phyloP scores from a whole-genome alignment of 2,797 vertebrate species.

The Scomberomorus guttatus region DNA sequence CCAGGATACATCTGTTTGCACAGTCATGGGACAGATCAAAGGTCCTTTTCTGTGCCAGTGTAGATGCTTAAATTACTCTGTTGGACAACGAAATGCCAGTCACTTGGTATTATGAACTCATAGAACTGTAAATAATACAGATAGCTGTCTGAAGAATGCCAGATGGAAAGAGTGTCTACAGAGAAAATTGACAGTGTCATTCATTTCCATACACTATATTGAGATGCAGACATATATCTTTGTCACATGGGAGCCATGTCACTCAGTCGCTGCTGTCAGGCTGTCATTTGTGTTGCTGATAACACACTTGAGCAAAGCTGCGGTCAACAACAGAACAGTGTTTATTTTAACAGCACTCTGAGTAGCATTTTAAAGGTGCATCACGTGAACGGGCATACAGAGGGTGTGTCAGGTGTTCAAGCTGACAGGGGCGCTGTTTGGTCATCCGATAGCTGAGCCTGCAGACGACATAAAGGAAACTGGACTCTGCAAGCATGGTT shows the following conservation, averaged over 20 bases:
- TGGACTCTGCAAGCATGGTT: conserved; percentile 69
- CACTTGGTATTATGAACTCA: conserved; percentile 36
- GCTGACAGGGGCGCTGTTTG: conserved; percentile 60
- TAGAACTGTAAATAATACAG: conserved; percentile 46
- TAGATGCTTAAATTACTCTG: conserved; percentile 44
- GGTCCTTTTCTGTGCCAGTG: conserved; percentile 49
- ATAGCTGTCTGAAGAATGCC: conserved; percentile 18
- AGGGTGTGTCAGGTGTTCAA: conserved; percentile 62
- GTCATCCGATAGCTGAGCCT: conserved; percentile 74
- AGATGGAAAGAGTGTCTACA: conserved; percentile 25
- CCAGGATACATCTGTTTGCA: conserved; percentile 86
- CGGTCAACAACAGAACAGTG: conserved; percentile 53
- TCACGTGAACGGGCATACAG: conserved; percentile 19
- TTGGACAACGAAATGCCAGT: conserved; percentile 41
- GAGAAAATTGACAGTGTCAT: conserved; percentile 46
- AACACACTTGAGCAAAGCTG: conserved; percentile 52
- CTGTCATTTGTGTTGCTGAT: conserved; percentile 62
- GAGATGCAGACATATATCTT: conserved; percentile 60
- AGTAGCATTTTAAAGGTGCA: conserved; percentile 34
- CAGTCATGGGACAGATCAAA: conserved; percentile 72
- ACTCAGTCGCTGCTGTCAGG: conserved; percentile 44
- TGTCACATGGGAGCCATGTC: conserved; percentile 48
- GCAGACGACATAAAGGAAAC: conserved; percentile 73
- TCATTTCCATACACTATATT: conserved; percentile 52
- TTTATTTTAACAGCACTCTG: conserved; percentile 53